These are phyloP conservation scores for Aepyceros melampus DNA, from an alignment of 2,113 vertebrate species.

Conservation along the genomic window DNA sequence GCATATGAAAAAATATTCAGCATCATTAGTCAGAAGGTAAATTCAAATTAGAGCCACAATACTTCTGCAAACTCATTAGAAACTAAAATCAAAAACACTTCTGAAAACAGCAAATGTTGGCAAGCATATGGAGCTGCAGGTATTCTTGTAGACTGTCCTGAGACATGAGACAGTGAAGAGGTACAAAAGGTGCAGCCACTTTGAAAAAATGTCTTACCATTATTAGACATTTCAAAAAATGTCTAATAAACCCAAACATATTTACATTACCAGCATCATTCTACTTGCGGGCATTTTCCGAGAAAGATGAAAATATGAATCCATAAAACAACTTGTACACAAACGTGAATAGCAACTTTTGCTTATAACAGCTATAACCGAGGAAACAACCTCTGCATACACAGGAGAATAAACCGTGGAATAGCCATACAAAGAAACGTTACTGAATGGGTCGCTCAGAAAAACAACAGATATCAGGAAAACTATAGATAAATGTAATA, in stretches of 20 bases:
- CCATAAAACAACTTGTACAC: not conserved
- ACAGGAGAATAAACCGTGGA: not conserved
- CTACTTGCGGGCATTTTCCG: not conserved
- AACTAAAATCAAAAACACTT: not conserved
- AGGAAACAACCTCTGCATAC: not conserved
- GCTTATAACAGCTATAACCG: not conserved
- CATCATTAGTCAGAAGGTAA: not conserved
- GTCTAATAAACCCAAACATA: not conserved
- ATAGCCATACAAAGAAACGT: not conserved
- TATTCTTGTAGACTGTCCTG: not conserved
- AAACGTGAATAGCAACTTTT: not conserved
- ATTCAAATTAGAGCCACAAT: not conserved
- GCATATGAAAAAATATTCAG: not conserved
- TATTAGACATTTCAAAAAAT: no score
- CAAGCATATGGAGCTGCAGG: not conserved
- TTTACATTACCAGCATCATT: not conserved
- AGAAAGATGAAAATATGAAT: not conserved
- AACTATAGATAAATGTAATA: not conserved
- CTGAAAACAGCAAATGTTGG: not conserved
- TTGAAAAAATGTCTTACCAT: not conserved
- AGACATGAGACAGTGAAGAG: not conserved
- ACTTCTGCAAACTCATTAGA: not conserved
- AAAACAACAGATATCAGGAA: not conserved
- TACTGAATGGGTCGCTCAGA: not conserved
- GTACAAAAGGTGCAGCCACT: not conserved